A percentile compares a stretch with the other conserved stretches of the same genome.
phyloP scores from a whole-genome alignment of 2,113 vertebrate genomes.

The Percopsis transmontana region DNA sequence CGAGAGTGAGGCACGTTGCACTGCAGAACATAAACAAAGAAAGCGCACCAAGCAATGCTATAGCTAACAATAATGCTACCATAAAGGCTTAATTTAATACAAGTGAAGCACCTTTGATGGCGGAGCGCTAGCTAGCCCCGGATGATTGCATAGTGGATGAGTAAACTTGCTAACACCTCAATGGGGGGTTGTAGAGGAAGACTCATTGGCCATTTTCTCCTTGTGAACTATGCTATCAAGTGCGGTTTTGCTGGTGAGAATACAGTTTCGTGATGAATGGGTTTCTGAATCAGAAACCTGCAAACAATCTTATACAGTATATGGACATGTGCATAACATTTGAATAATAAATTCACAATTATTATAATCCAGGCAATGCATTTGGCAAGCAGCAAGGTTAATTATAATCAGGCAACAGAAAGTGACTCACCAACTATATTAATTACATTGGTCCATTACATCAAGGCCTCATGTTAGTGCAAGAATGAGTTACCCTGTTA shows the following conservation, averaged over 20 bases:
- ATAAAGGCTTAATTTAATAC: conserved; percentile 10
- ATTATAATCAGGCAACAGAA: conserved; percentile 37
- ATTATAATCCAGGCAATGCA: conserved; percentile 36
- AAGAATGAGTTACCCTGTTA: conserved; percentile 63
- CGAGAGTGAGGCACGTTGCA: conserved; percentile 68
- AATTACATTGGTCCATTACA: conserved; percentile 59
- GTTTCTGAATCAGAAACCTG: conserved; percentile 14
- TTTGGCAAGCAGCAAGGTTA: conserved; percentile 47
- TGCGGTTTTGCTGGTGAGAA: conserved; percentile 60
- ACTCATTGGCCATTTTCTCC: too few relatives aligned
- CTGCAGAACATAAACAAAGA: conserved; percentile 37
- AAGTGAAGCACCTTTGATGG: conserved; percentile 54
- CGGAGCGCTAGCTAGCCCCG: conserved; percentile 29
- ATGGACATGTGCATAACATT: conserved; percentile 37
- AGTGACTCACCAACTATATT: conserved; percentile 13
- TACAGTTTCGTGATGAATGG: conserved; percentile 49
- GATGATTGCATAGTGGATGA: conserved; percentile 69
- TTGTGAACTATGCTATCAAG: not conserved
- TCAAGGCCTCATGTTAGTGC: conserved; percentile 66
- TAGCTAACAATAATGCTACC: conserved; percentile 35
- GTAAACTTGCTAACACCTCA: conserved; percentile 28
- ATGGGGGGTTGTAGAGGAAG: conserved; percentile 3
- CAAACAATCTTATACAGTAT: conserved; percentile 24
- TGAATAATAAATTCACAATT: conserved; percentile 36
- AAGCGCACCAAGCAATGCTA: conserved; percentile 39